Conservation (phyloP, 1,140 invertebrate species). For the Aplysia californica region DNA sequence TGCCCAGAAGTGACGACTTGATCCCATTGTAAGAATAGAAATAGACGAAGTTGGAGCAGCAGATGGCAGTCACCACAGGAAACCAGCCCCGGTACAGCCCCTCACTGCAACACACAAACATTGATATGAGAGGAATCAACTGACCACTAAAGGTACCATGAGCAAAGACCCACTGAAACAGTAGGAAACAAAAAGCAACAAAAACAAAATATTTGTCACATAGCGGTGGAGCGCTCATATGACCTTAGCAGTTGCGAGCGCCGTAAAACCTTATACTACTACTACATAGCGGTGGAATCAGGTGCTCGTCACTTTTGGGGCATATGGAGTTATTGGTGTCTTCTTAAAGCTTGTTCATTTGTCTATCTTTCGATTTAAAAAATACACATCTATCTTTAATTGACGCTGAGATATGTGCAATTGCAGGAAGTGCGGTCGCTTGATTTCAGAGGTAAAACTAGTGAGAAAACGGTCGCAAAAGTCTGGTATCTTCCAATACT, state of each 20-base stretch:
- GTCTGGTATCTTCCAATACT: no score
- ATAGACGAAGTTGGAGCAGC: slow-evolving; percentile 91
- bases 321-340: no score
- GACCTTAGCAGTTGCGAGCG: no score
- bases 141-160: no score
- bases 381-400: no score
- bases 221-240: not conserved
- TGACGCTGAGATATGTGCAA: no score
- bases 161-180: not conserved
- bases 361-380: no score
- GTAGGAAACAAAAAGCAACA: not conserved
- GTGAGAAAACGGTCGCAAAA: no score
- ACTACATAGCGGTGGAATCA: not conserved
- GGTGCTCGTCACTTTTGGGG: no score
- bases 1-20: slow-evolving; percentile 71
- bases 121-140: not conserved
- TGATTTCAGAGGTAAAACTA: no score
- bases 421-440: no score
- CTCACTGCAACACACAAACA: slow-evolving; percentile 68
- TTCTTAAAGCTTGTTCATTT: no score
- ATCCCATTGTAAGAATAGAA: slow-evolving; percentile 92
- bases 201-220: not conserved
- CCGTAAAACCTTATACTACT: not conserved
- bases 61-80: slow-evolving; percentile 85
- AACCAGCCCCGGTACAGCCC: slow-evolving; percentile 82